These are phyloP conservation scores for Microplitis mediator DNA, from an alignment of 1,140 invertebrate genomes.

Conservation along the genomic window DNA sequence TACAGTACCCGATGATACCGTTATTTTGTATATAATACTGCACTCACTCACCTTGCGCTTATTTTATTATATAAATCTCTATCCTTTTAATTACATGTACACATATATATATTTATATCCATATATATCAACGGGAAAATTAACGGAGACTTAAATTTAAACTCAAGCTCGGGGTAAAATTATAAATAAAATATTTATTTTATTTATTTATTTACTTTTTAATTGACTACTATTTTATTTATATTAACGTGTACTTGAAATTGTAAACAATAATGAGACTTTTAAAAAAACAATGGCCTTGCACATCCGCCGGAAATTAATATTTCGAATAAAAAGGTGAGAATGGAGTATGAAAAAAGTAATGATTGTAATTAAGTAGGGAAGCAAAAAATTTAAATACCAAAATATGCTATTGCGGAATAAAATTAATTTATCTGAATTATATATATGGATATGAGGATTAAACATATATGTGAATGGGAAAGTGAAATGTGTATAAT, in stretches of 20 bases:
- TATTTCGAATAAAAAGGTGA: background rate
- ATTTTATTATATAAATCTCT: too few species aligned
- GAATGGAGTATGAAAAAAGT: background rate
- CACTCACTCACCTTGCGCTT: too few species aligned
- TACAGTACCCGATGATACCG: background rate
- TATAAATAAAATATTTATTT: too few species aligned
- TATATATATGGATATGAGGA: too few species aligned
- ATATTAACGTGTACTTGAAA: background rate
- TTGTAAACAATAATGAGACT: background rate
- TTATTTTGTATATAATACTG: background rate
- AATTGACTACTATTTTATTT: too few species aligned
- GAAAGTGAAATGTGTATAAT: slow-evolving; percentile 38
- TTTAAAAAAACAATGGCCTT: slow-evolving; percentile 44
- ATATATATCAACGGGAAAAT: too few species aligned
- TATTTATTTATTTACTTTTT: too few species aligned
- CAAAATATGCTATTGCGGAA: background rate
- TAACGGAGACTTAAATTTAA: too few species aligned
- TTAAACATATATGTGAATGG: slow-evolving; percentile 19
- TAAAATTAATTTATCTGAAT: background rate
- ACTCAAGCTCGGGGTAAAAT: too few species aligned
- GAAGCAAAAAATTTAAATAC: background rate
- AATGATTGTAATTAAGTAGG: slow-evolving; percentile 1
- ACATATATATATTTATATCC: too few species aligned
- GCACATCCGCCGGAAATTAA: slow-evolving; percentile 38
- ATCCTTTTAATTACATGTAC: too few species aligned